A percentile compares a stretch with the other conserved stretches of the same genome.
These are phyloP conservation scores for Drosophila birchii DNA, from an alignment of 2,888 invertebrate genomes.

Conservation along the genomic window DNA sequence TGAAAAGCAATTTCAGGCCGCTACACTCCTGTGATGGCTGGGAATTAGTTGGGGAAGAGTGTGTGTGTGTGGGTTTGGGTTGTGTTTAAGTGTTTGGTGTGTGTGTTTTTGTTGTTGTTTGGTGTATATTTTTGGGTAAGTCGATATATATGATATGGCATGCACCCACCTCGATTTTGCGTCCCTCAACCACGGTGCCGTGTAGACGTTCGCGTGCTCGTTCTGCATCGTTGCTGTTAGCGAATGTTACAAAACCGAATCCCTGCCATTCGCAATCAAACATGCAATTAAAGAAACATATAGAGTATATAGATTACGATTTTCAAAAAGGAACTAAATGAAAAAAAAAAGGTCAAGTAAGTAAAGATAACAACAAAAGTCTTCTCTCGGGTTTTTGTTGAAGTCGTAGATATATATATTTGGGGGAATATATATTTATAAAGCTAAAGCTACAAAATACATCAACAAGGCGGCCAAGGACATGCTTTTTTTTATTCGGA, in stretches of 20 bases:
- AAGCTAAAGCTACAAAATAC: slow-evolving; percentile 49
- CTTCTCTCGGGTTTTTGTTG: slow-evolving; percentile 40
- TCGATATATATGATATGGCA: slow-evolving; percentile 86
- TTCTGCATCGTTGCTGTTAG: slow-evolving; percentile 99
- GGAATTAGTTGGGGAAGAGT: slow-evolving; percentile 27
- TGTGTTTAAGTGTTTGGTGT: slow-evolving; percentile 41
- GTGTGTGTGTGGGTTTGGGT: slow-evolving; percentile 16
- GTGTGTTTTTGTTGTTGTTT: slow-evolving; percentile 34
- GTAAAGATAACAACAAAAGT: slow-evolving; percentile 44
- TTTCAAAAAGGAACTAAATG: slow-evolving; percentile 45
- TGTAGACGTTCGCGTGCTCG: slow-evolving; percentile 99
- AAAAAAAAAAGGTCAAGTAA: slow-evolving; percentile 40
- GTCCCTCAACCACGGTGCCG: slow-evolving; percentile 99
- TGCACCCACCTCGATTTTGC: slow-evolving; percentile 99
- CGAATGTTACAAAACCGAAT: slow-evolving; percentile 99
- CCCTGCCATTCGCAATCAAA: slow-evolving; percentile 90
- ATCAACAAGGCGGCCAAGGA: slow-evolving; percentile 59
- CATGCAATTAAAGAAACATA: slow-evolving; percentile 81
- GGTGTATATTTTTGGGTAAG: slow-evolving; percentile 43
- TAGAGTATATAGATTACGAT: slow-evolving; percentile 72
- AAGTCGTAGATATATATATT: slow-evolving; percentile 26
- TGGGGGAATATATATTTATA: slow-evolving; percentile 7
- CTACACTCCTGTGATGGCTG: slow-evolving; percentile 11
- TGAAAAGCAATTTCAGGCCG: slow-evolving; percentile 50
- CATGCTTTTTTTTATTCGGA: slow-evolving; percentile 53